phyloP scores from a whole-genome alignment of 2,797 vertebrate genomes.

The Cottoperca gobio region DNA sequence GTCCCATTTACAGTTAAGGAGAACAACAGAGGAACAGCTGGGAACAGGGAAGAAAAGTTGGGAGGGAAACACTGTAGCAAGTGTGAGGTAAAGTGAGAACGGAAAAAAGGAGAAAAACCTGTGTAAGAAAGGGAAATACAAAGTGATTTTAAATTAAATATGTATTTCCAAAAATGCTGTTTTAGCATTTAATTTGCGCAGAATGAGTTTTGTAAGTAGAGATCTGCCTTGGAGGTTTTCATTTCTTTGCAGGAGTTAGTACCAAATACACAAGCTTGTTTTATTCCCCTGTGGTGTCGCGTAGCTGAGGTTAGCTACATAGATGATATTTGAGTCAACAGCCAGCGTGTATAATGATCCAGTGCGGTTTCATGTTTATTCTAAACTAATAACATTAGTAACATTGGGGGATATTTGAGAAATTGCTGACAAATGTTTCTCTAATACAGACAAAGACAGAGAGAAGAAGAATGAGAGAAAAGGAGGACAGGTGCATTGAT shows the following conservation, averaged over 20 bases:
- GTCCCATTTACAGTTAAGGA: not conserved
- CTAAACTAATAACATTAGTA: constrained; percentile 1
- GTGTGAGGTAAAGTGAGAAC: constrained; percentile 2
- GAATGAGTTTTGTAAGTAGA: constrained; percentile 39
- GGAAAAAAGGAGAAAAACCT: not conserved
- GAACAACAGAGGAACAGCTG: not conserved
- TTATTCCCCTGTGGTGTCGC: constrained; percentile 2
- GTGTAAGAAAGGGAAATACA: constrained; percentile 37
- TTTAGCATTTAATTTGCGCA: constrained; percentile 38
- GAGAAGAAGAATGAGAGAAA: not conserved
- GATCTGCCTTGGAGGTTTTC: constrained; percentile 13
- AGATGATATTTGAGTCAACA: not conserved
- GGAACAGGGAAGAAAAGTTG: not conserved
- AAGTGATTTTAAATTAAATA: constrained; percentile 53
- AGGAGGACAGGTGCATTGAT: not conserved
- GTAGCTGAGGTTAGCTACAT: constrained; percentile 13
- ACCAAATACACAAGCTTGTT: constrained; percentile 3
- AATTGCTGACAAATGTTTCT: constrained; percentile 24
- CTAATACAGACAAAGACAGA: constrained; percentile 11
- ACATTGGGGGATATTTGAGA: constrained; percentile 17
- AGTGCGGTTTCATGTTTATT: constrained; percentile 8
- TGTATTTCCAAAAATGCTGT: constrained; percentile 45
- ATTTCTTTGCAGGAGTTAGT: not conserved
- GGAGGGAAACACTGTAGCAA: not conserved
- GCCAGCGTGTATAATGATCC: constrained; percentile 8